phyloP scores from a whole-genome alignment of 2,113 vertebrate genomes.

The Aphelocoma coerulescens region DNA sequence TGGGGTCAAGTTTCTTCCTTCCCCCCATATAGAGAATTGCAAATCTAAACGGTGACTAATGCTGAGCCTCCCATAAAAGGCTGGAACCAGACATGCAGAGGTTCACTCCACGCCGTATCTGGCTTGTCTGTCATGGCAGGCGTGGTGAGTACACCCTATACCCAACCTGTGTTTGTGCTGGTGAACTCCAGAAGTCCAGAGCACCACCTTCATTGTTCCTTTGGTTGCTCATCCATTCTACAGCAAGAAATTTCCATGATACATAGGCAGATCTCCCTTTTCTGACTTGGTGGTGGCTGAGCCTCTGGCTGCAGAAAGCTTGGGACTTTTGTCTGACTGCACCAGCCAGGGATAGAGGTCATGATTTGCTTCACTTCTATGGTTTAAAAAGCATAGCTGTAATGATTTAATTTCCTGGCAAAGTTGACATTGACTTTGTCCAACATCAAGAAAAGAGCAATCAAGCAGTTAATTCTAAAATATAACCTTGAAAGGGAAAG shows the following conservation, averaged over 20 bases:
- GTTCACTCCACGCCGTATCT: fast-evolving
- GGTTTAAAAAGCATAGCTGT: not conserved
- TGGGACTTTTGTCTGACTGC: not conserved
- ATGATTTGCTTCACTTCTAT: not conserved
- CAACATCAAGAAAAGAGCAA: not conserved
- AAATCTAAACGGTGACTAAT: not conserved
- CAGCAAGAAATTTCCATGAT: not conserved
- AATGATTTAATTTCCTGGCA: not conserved
- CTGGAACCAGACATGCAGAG: not conserved
- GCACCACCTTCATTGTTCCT: not conserved
- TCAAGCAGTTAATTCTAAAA: not conserved
- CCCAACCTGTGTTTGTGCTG: not conserved
- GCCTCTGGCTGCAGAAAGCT: not conserved
- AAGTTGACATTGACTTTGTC: not conserved
- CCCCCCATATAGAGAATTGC: not conserved
- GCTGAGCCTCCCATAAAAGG: not conserved
- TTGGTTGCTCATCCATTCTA: not conserved
- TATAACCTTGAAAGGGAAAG: not conserved
- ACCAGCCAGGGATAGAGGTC: not conserved
- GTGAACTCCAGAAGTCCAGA: not conserved
- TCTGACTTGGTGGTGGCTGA: not conserved
- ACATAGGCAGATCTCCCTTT: not conserved
- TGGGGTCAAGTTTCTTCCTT: not conserved
- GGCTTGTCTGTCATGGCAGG: not conserved
- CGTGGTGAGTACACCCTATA: not conserved